These are phyloP conservation scores for Nephrotoma appendiculata DNA, from an alignment of 2,888 invertebrate genomes.

Conservation along the genomic window DNA sequence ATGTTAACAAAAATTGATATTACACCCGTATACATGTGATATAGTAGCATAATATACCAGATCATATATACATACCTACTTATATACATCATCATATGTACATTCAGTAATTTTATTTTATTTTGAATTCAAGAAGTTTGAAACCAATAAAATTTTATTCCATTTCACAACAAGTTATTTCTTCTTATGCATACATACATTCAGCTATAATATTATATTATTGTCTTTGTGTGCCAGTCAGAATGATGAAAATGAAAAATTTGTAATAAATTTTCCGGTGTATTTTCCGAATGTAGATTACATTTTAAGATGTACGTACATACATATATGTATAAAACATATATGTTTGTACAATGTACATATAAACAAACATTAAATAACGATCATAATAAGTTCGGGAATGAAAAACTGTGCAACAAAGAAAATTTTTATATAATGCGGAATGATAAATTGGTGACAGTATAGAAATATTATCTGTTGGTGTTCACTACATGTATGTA, in stretches of 20 bases:
- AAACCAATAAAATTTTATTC: not conserved
- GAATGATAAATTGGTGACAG: not conserved
- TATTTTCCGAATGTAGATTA: not conserved
- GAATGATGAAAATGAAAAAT: not conserved
- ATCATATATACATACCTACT: not conserved
- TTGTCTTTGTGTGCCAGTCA: not conserved
- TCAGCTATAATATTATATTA: not conserved
- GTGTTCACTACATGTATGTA: not conserved
- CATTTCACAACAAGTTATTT: not conserved
- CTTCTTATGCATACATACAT: not conserved
- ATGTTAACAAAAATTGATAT: not conserved
- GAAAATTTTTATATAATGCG: not conserved
- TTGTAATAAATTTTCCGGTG: not conserved
- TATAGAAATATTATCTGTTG: not conserved
- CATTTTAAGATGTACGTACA: not conserved
- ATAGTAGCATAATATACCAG: not conserved
- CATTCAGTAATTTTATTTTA: not conserved
- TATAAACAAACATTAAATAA: not conserved
- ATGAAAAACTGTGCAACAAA: not conserved
- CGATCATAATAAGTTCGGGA: not conserved
- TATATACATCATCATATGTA: not conserved
- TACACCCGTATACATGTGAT: too few species aligned
- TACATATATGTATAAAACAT: not conserved
- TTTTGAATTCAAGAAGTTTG: not conserved
- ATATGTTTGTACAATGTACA: not conserved